Base-by-base conservation (phyloP, 2,888 invertebrate species). In the Bibio marci region DNA sequence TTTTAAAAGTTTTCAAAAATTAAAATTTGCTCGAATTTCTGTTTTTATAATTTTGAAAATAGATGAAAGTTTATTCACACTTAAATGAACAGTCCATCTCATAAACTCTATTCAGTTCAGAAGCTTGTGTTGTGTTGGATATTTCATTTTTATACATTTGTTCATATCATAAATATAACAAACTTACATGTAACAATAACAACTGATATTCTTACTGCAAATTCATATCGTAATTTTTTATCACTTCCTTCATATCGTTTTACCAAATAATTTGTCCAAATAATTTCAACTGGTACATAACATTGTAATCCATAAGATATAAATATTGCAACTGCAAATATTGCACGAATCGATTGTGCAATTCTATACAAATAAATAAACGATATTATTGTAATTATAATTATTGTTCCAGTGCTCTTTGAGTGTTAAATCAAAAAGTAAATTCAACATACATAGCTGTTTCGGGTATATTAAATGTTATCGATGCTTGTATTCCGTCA, bases 221-320 rank as follows among this genome's bases (percentile, higher is more conserved):
- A 88, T 57, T 91, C 90, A 70, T 78, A 78, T 35, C 79, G 48
- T 1, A 71, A 33, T 45, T 73, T 70, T 45, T 67, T 66, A 5
- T 70, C 65, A 56, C 66, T 70, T 52, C 73, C 70, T 35, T 71
- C 69, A 33, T 80, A 61, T 45, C 62, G 66, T 8, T 68, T 65
- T 13, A 64, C 60, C 8, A 81, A 62, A 55, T 79, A 82, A 41
- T 79, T 75, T 50, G 83, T 87, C 88, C 91, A 92, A 34, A 85
- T 68, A 47, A 97, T 88, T 52, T 87, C 85, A 49, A 94, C 80
- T 7, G 95, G 92, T 2, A 97, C 95, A 61, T 94, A 97, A 59
- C 91, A 86, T 52, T 94, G 92, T 27, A 97, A 66, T 0, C 83
- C 83, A 57, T 95, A 95, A 0, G 92, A 86, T 39, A 94, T 76